phyloP scores from a whole-genome alignment of 2,113 vertebrate genomes.

The Semicossyphus pulcher region DNA sequence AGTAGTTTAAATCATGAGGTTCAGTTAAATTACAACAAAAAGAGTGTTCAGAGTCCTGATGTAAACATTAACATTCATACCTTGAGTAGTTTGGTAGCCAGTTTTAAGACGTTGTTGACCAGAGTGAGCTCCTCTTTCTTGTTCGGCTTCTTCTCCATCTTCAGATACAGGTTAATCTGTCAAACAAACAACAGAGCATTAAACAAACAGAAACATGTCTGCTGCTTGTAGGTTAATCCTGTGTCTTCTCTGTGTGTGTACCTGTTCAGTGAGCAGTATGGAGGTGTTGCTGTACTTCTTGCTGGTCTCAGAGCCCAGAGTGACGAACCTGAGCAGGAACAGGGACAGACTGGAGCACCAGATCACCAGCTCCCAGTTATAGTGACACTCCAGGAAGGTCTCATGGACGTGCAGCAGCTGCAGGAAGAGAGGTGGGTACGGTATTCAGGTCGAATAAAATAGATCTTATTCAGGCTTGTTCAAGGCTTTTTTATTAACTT shows the following conservation, averaged over 20 bases:
- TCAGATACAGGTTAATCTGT: conserved; percentile 99
- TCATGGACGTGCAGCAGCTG: conserved; percentile 93
- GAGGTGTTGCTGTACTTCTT: conserved; percentile 99
- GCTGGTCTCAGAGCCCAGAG: conserved; percentile 98
- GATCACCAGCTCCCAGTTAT: conserved; percentile 98
- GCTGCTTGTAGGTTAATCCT: rapidly evolving
- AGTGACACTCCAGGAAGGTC: conserved; percentile 96
- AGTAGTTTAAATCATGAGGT: background rate
- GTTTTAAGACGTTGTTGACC: conserved; percentile 98
- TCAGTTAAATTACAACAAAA: background rate
- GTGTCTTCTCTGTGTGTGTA: conserved; percentile 48
- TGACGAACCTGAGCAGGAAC: conserved; percentile 96
- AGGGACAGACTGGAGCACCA: conserved; percentile 97
- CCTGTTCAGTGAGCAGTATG: conserved; percentile 98
- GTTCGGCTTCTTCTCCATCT: conserved; percentile 99
- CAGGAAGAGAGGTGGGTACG: rapidly evolving
- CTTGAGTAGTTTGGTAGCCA: conserved; percentile 98
- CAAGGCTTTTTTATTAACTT: too few species aligned
- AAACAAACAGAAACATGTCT: background rate
- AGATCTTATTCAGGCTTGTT: too few species aligned
- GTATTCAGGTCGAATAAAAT: too few species aligned
- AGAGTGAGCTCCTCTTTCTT: conserved; percentile 98
- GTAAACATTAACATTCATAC: conserved; percentile 68
- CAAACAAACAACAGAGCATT: too few species aligned
- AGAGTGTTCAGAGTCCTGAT: background rate